phyloP scores from a whole-genome alignment of 2,797 vertebrate species.

The Galago senegalensis region DNA sequence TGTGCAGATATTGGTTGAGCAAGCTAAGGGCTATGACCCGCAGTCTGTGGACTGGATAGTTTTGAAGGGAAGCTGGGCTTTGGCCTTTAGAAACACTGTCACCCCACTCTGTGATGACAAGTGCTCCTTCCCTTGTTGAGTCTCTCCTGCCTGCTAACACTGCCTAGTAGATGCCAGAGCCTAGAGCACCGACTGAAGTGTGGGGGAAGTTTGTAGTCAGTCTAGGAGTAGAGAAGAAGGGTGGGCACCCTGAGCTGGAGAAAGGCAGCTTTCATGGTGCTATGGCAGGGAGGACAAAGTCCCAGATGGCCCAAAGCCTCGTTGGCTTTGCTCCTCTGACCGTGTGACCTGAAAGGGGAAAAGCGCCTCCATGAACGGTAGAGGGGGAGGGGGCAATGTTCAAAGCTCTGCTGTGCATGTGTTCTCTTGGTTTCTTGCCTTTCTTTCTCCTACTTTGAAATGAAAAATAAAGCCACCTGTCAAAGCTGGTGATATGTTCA shows the following conservation, averaged over 20 bases:
- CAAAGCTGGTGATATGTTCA: conserved; percentile 84
- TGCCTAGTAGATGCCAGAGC: not conserved
- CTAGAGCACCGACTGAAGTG: not conserved
- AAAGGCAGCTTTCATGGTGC: not conserved
- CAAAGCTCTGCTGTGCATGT: conserved; percentile 71
- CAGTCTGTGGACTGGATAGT: not conserved
- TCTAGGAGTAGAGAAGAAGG: not conserved
- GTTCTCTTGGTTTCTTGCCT: conserved; percentile 75
- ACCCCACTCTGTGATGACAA: not conserved
- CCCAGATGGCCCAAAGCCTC: not conserved
- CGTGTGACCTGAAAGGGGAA: not conserved
- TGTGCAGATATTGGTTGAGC: not conserved
- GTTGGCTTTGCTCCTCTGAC: conserved; percentile 23
- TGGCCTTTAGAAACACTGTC: not conserved
- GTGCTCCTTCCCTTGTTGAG: not conserved
- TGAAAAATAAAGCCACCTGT: conserved; percentile 83
- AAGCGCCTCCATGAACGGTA: not conserved
- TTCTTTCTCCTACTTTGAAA: conserved; percentile 84
- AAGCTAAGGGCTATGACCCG: not conserved
- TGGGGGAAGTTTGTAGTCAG: not conserved
- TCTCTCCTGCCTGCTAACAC: too few species aligned
- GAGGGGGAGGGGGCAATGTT: not conserved
- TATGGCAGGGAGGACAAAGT: not conserved
- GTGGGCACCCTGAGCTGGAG: not conserved
- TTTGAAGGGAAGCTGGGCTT: not conserved